Conservation (phyloP, 2,888 invertebrate species). For the Drosophila formosana region DNA sequence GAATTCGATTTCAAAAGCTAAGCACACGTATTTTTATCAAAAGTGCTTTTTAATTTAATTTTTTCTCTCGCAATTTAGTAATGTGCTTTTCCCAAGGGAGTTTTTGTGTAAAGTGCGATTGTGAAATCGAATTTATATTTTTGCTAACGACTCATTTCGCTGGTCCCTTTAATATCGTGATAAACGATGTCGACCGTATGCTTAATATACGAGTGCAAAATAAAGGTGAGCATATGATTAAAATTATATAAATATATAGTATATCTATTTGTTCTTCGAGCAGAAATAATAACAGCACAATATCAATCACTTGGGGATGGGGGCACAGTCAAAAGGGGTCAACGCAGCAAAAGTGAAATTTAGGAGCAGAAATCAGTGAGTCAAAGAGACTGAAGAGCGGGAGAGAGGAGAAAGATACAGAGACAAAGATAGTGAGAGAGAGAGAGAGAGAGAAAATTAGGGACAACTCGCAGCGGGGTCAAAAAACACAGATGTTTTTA, state of each 20-base stretch:
- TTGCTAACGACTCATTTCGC: too few relatives aligned
- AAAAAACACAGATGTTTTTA: conserved; percentile 31
- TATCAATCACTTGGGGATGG: conserved; percentile 4
- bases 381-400: conserved; percentile 23
- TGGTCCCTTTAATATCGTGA: neutral
- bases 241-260: conserved; percentile 4
- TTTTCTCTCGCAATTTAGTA: too few relatives aligned
- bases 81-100: too few relatives aligned
- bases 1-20: too few relatives aligned
- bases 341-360: conserved; percentile 27
- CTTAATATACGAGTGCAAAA: conserved; percentile 7
- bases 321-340: conserved; percentile 15
- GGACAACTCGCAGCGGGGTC: conserved; percentile 13
- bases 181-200: neutral
- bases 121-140: too few relatives aligned
- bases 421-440: conserved; percentile 8
- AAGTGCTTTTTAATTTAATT: too few relatives aligned
- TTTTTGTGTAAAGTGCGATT: too few relatives aligned
- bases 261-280: neutral
- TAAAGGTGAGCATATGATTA: conserved; percentile 30
- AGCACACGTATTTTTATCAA: too few relatives aligned
- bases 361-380: conserved; percentile 7
- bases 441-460: neutral
- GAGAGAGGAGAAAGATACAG: conserved; percentile 24
- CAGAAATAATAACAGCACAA: conserved; percentile 23